Percentiles rank a stretch among this genome's conserved stretches.
phyloP scores from a whole-genome alignment of 2,113 vertebrate genomes.

The Ophthalmolycus amberensis region DNA sequence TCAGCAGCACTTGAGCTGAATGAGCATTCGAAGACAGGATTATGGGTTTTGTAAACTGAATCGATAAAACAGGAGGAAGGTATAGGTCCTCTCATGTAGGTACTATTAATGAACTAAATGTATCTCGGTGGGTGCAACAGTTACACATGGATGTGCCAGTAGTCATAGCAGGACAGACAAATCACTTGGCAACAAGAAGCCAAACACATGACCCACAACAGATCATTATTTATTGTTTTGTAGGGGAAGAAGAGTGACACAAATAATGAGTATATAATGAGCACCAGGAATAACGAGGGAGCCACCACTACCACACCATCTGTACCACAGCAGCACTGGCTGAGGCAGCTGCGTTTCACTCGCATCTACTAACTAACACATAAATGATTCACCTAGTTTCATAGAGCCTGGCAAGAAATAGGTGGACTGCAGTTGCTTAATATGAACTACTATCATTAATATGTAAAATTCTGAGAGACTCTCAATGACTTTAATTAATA shows the following conservation, averaged over 20 bases:
- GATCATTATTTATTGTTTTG: slow-evolving; percentile 58
- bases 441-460: slow-evolving; percentile 56
- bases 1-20: slow-evolving; percentile 28
- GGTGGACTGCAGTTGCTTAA: slow-evolving; percentile 38
- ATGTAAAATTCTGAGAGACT: slow-evolving; percentile 47
- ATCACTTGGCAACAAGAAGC: slow-evolving; percentile 1
- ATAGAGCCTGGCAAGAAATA: slow-evolving; percentile 42
- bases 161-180: background rate
- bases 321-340: slow-evolving; percentile 23
- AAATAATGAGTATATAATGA: slow-evolving; percentile 65
- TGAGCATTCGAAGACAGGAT: slow-evolving; percentile 22
- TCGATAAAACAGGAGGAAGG: slow-evolving; percentile 26
- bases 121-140: background rate
- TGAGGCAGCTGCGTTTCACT: slow-evolving; percentile 22
- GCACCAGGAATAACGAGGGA: slow-evolving; percentile 48
- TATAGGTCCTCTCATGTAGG: background rate
- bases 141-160: background rate
- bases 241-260: slow-evolving; percentile 45
- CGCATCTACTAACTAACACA: slow-evolving; percentile 30
- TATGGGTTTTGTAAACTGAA: slow-evolving; percentile 39
- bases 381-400: slow-evolving; percentile 42
- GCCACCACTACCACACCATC: slow-evolving; percentile 38
- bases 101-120: background rate
- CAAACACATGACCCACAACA: slow-evolving; percentile 37
- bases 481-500: slow-evolving; percentile 58